Base-by-base conservation (phyloP, 2,888 invertebrate genomes). In the Leptinotarsa rubiginosa region DNA sequence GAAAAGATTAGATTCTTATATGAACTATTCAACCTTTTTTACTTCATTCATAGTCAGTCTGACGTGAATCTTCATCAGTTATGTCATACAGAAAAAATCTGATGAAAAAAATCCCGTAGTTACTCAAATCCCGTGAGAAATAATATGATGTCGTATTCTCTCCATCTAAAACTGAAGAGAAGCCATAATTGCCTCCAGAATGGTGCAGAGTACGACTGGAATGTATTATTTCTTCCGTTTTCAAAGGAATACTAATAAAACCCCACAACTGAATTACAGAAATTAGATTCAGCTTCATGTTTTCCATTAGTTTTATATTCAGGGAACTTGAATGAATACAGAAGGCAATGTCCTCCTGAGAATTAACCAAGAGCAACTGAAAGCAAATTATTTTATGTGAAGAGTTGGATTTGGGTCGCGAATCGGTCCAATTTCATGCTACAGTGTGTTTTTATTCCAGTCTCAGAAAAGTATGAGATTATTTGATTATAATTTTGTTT, bases 221-320 rank as follows among this genome's bases (percentile, higher is more conserved):
- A 56, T 56, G 16, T 56, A 22, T 56, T 56, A 56, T 56, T 56
- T 22, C 22, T 56, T 56, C 13, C 22, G 56, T 20, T 56, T 22
- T 15, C 20, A 3, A 20, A 56, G 56, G 12, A 22, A 56, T 56
- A 12, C 56, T 22, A 13, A 41, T 41, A 41, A 25, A 56, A 56
- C 3, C 20, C 22, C 56, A 12, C 5, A 20, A 15, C 22, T 22
- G 22, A 56, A 56, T 22, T 22, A 56, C 56, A 1, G 56, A 56
- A 56, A 56, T 56, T 56, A 56, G 56, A 56, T 56, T 56, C 56
- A 20, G 56, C 20, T 56, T 13, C 56, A 56, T 56, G 56, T 56
- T 56, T 13, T 22, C 22, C 56, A 56, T 56, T 56, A 56, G 20
- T 56, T 56, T 56, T 56, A 56, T 22, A 56, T 22, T 22, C 56